Base-by-base conservation (phyloP, 1,140 invertebrate genomes). In the Ceratina japonica region DNA sequence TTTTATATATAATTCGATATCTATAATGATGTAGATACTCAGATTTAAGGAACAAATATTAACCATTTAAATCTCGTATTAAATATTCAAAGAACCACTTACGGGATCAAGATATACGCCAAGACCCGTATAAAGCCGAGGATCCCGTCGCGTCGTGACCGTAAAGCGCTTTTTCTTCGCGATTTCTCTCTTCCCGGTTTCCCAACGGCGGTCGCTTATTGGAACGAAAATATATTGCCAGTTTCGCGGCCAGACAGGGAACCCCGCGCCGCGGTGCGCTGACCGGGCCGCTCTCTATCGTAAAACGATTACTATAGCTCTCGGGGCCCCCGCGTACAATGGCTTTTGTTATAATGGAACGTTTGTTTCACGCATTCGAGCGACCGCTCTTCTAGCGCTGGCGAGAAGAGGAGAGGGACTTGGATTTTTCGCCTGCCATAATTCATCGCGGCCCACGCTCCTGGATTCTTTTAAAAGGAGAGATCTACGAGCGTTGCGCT, bases 311-410 rank as follows among this genome's bases (percentile, higher is more conserved):
- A 79, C 63, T 79, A 66, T 79, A 66, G 61, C 2, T 16, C 71
- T 44, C 61, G 49, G 49, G 20, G 56, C 59, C 75, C 65, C 62
- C n/a, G 62, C 13, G 77, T 74, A 79, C 77, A 79, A 79, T 79
- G 77, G 77, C 77, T 79, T 79, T 79, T 79, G 77, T 79, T 79
- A 74, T 79, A 79, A 79, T 74, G 77, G 77, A 79, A 79, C 70
- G 77, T 79, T 79, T 79, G 77, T 79, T 79, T 79, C 77, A 71
- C 70, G 77, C 71, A 74, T 79, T 79, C 70, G 77, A 74, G 16
- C 75, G 75, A 16, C 15, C 31, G 37, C 56, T 54, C 52, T 54
- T 12, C 52, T n/a, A 20, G 10, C 24, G 54, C 31, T 15, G 44
- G 44, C 61, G 75, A 22, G 15, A n/a, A 58, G 18, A 16, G 44